phyloP scores from a whole-genome alignment of 2,888 invertebrate species.

The Tetanocera ferruginea region DNA sequence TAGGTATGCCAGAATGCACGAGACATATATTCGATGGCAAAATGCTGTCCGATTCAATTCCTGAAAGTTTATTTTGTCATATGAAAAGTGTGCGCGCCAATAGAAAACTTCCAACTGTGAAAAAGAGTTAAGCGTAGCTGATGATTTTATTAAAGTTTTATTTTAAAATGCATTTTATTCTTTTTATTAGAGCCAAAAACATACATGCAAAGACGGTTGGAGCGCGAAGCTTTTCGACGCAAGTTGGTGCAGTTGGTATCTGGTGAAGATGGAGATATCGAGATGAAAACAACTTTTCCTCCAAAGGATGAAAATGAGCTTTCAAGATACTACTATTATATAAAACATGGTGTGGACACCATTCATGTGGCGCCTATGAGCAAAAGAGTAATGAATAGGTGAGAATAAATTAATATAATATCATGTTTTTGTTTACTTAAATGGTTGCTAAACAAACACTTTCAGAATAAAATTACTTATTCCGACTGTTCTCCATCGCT shows the following conservation, averaged over 20 bases:
- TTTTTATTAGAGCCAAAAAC: conserved; percentile 73
- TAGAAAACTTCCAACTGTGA: conserved; percentile 59
- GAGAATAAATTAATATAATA: conserved; percentile 17
- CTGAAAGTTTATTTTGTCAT: conserved; percentile 73
- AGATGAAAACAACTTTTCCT: conserved; percentile 70
- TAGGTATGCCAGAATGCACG: conserved; percentile 67
- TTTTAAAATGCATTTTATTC: background rate
- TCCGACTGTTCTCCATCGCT: conserved; percentile 75
- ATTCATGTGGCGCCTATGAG: conserved; percentile 89
- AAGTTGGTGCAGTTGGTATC: conserved; percentile 83
- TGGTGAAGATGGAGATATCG: conserved; percentile 69
- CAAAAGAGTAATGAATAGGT: conserved; percentile 78
- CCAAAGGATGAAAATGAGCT: conserved; percentile 78
- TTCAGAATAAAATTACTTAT: conserved; percentile 76
- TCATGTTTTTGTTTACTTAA: background rate
- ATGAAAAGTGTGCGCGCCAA: conserved; percentile 69
- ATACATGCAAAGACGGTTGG: conserved; percentile 78
- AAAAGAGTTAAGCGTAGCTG: conserved; percentile 49
- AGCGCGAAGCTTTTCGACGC: conserved; percentile 86
- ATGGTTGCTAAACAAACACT: background rate
- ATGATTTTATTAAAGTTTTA: background rate
- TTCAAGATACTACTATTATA: conserved; percentile 89
- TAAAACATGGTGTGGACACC: conserved; percentile 91
- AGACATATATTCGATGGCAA: conserved; percentile 64
- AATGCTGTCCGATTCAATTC: conserved; percentile 73